These are phyloP conservation scores for Pogonognathellus flavescens DNA, from an alignment of 1,140 invertebrate genomes.

Conservation along the genomic window DNA sequence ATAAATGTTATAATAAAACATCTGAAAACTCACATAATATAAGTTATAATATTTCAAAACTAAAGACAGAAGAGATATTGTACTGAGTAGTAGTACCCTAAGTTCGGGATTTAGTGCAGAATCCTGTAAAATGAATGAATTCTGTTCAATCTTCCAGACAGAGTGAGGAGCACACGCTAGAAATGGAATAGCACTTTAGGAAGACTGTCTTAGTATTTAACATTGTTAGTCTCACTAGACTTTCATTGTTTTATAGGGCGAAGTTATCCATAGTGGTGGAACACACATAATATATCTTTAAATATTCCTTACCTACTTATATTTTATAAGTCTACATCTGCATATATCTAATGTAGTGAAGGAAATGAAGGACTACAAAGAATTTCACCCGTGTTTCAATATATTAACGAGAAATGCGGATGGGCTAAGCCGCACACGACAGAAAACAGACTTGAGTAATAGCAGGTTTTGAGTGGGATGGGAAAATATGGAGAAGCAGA, in stretches of 20 bases:
- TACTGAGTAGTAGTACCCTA: background rate
- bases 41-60: background rate
- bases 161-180: constrained; percentile 8
- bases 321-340: background rate
- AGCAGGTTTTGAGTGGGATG: background rate
- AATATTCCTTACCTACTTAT: constrained; percentile 7
- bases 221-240: constrained; percentile 9
- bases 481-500: background rate
- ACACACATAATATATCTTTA: background rate
- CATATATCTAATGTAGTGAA: background rate
- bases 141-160: constrained; percentile 8
- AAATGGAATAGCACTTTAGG: constrained; percentile 25
- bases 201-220: constrained; percentile 2
- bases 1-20: background rate
- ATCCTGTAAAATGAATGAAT: constrained; percentile 45
- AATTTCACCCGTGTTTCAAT: background rate
- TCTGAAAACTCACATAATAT: constrained; percentile 32
- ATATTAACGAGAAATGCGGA: background rate
- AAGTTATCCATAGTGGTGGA: background rate
- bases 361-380: constrained; percentile 14
- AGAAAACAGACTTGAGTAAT: constrained; percentile 1
- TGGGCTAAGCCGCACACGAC: constrained; percentile 1
- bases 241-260: background rate
- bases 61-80: background rate
- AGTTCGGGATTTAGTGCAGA: constrained; percentile 44